These are phyloP conservation scores for Phalanger gymnotis DNA, from an alignment of 2,797 vertebrate species.

Conservation along the genomic window DNA sequence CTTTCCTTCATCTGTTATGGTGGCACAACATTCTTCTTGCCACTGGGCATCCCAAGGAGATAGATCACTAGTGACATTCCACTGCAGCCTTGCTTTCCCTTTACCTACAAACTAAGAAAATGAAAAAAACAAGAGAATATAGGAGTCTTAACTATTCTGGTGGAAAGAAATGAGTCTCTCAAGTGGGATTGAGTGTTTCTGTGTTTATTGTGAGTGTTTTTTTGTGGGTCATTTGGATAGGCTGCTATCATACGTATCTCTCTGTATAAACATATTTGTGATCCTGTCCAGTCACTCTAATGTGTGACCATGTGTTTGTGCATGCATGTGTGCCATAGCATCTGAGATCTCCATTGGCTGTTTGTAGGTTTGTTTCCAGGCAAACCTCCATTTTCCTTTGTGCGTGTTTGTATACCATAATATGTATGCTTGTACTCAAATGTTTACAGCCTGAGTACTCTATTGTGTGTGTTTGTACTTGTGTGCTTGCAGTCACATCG, in stretches of 20 bases:
- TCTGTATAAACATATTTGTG: background rate
- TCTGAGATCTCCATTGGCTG: background rate
- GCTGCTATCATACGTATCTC: background rate
- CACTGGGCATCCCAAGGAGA: background rate
- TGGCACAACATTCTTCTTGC: background rate
- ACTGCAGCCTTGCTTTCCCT: background rate
- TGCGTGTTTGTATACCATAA: background rate
- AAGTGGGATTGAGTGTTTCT: background rate
- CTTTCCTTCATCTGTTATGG: slow-evolving; percentile 41
- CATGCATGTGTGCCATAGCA: background rate
- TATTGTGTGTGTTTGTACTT: background rate
- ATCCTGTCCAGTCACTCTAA: background rate
- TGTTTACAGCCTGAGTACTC: background rate
- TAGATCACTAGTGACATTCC: background rate
- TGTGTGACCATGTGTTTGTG: background rate
- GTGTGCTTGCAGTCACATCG: background rate
- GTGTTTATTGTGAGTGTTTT: background rate
- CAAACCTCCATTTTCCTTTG: background rate
- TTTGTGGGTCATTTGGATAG: background rate
- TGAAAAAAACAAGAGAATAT: background rate
- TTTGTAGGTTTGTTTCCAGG: background rate
- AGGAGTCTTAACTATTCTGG: slow-evolving; percentile 16
- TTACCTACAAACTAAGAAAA: background rate
- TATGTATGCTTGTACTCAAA: background rate
- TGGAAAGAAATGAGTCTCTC: background rate